Base-by-base conservation (phyloP, 1,140 invertebrate species). In the Pogonomyrmex californicus region DNA sequence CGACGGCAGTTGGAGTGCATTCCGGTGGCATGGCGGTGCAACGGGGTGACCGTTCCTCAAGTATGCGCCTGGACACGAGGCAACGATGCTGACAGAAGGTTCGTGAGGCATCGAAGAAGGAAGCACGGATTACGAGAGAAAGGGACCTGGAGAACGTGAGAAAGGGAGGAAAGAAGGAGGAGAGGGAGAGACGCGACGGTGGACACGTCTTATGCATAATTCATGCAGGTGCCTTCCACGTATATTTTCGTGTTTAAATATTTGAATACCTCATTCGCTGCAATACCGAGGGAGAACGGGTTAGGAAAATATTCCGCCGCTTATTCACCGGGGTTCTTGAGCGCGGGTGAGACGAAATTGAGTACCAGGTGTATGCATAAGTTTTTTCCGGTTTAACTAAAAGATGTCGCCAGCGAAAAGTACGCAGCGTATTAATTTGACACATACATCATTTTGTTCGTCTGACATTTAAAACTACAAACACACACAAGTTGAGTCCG, bases 191-290 rank as follows among this genome's bases (percentile, higher is more conserved):
- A 63, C 71, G 71, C 71, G 66, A 79, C 85, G 88, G 90, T 81
- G 89, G 90, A 91, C 86, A 88, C 87, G 90, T 91, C 92, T 94
- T 92, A 94, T 94, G 94, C 92, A 95, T 95, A 92, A 94, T 94
- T 94, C 93, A 94, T 94, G 78, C 79, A 86, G 77, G 91, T 92
- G 91, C 90, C 92, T 93, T 94, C 93, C 85, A 85, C 92, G 91
- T 93, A 94, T 94, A 94, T 94, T 95, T 95, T 94, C 92, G 91
- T 93, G 91, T 94, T 94, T 95, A 94, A 95, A 95, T 95, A 94
- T 95, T 95, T 95, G 93, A 95, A 95, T 94, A 94, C 92, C 86
- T 91, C 88, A 92, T 92, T 93, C 92, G 88, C 87, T 91, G 91
- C 91, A 91, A 91, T 90, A 89, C 86, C 71, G 82, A 87, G 90